phyloP scores from a whole-genome alignment of 1,140 invertebrate genomes.

The Pogonomyrmex californicus region DNA sequence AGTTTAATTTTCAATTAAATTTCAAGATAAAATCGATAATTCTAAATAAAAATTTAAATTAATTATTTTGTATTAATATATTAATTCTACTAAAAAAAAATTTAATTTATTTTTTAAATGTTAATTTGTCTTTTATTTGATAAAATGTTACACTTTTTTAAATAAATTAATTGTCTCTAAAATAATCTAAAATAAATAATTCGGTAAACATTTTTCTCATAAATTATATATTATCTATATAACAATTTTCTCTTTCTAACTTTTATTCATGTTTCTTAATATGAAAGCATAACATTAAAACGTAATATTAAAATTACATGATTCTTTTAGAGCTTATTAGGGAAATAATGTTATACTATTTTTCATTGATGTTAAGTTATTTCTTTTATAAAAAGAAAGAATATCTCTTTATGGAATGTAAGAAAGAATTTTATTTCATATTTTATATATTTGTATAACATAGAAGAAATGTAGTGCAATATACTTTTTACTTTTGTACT shows the following conservation, averaged over 20 bases:
- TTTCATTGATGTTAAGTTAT: background rate
- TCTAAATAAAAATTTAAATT: slow-evolving; percentile 2
- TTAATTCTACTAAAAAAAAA: background rate
- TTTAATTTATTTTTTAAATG: slow-evolving; percentile 3
- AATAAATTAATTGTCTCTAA: background rate
- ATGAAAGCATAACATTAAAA: background rate
- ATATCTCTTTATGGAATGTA: background rate
- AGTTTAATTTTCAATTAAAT: slow-evolving; percentile 33
- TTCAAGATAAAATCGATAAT: slow-evolving; percentile 14
- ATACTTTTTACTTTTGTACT: background rate
- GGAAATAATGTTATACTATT: background rate
- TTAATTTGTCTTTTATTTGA: background rate
- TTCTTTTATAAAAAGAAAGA: background rate
- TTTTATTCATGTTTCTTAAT: background rate
- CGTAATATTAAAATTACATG: background rate
- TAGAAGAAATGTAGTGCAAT: background rate
- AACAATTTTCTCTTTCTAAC: background rate
- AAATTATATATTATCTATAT: background rate
- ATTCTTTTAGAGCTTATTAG: background rate
- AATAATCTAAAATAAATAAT: too few species aligned
- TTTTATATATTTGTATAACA: background rate
- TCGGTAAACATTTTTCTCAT: background rate
- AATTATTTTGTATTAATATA: background rate
- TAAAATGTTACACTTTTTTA: background rate
- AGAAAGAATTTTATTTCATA: background rate